Conservation (phyloP, 2,888 invertebrate genomes). For the Smittia sp. region DNA sequence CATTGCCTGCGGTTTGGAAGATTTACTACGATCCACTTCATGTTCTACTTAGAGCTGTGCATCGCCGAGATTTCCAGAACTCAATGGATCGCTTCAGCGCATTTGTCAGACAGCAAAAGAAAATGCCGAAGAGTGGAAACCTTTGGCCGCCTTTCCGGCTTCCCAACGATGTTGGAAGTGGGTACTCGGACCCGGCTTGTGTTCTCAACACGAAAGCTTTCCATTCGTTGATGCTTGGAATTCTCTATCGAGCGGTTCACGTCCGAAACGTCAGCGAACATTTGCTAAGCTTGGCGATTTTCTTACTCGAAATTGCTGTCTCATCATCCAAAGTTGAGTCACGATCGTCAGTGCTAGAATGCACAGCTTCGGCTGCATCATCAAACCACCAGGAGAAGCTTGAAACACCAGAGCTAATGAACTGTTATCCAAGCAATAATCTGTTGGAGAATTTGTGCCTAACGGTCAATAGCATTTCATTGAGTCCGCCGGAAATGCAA, state of each 20-base stretch:
- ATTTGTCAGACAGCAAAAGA: conserved; percentile 64
- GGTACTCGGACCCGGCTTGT: conserved; percentile 65
- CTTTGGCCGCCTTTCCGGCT: conserved; percentile 82
- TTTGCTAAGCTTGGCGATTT: conserved; percentile 80
- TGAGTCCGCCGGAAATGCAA: conserved; percentile 58
- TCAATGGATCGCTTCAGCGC: conserved; percentile 91
- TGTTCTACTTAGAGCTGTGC: conserved; percentile 84
- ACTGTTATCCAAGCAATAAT: conserved; percentile 72
- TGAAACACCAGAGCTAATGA: conserved; percentile 53
- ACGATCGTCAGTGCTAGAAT: conserved; percentile 1
- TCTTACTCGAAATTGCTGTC: conserved; percentile 81
- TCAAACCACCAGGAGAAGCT: conserved; percentile 42
- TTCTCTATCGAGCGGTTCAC: conserved; percentile 80
- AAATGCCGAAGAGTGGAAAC: conserved; percentile 58
- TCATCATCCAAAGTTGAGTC: conserved; percentile 45
- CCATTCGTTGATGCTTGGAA: conserved; percentile 64
- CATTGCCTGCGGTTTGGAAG: conserved; percentile 87
- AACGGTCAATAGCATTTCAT: conserved; percentile 62
- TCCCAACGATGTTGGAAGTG: conserved; percentile 62
- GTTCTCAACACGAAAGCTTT: conserved; percentile 52
- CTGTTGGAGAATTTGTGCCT: conserved; percentile 74
- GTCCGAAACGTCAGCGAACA: conserved; percentile 78
- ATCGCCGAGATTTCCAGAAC: conserved; percentile 87
- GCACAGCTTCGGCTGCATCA: background rate
- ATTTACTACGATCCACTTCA: conserved; percentile 91